Conservation (phyloP, 2,797 vertebrate species). For the Pseudomugil gertrudae region DNA sequence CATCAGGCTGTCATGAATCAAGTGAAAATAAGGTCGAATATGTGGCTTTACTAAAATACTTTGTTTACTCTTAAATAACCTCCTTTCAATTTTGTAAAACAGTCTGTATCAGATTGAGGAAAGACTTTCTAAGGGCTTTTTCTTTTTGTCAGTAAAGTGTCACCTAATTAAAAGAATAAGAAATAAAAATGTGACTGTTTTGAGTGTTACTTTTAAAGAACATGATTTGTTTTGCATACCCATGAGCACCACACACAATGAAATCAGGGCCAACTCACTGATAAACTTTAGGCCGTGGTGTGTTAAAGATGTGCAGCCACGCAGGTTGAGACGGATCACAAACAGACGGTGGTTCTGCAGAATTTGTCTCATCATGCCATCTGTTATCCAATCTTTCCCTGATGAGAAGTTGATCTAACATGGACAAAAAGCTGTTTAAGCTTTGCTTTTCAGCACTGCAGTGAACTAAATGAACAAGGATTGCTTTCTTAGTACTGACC, state of each 20-base stretch:
- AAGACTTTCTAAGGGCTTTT: conserved; percentile 18
- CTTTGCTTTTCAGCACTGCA: neutral
- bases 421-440: conserved; percentile 14
- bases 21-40: conserved; percentile 13
- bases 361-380: conserved; percentile 59
- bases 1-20: conserved; percentile 68
- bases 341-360: conserved; percentile 69
- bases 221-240: neutral
- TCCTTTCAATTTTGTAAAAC: conserved; percentile 24
- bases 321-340: conserved; percentile 75
- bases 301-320: conserved; percentile 63
- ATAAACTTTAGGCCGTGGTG: conserved; percentile 66
- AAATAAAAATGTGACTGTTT: conserved; percentile 13
- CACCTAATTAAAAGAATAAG: conserved; percentile 38
- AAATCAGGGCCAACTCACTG: conserved; percentile 63
- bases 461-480: conserved; percentile 10
- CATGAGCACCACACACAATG: neutral
- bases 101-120: conserved; percentile 73
- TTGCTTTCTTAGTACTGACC: conserved; percentile 58
- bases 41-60: conserved; percentile 17
- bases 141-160: conserved; percentile 28
- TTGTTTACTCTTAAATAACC: conserved; percentile 5
- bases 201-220: conserved; percentile 15
- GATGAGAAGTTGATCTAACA: conserved; percentile 75
- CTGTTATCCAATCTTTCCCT: conserved; percentile 71